Conservation (phyloP, 1,140 invertebrate genomes). For the Cotesia chilonis region DNA sequence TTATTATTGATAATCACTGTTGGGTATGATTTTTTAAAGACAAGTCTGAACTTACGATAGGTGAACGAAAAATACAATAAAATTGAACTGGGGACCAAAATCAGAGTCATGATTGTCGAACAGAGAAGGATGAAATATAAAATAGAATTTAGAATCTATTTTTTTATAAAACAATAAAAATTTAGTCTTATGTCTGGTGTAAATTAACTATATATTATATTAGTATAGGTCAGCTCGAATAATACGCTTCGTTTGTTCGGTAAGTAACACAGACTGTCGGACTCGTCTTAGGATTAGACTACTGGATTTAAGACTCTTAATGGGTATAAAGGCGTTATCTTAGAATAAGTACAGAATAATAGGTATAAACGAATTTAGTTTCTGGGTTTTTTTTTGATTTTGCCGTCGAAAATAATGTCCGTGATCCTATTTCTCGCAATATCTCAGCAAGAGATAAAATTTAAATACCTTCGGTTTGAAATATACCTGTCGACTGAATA, state of each 20-base stretch:
- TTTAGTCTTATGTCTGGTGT: neutral
- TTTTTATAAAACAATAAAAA: too few relatives aligned
- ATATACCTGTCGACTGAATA: neutral
- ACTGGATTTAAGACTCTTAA: constrained; percentile 26
- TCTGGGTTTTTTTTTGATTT: constrained; percentile 41
- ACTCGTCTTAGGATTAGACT: constrained; percentile 43
- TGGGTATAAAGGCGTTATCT: constrained; percentile 48
- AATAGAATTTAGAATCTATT: too few relatives aligned
- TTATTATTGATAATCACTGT: neutral
- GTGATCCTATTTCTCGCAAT: constrained; percentile 48
- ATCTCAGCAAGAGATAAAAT: constrained; percentile 7
- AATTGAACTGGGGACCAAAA: too few relatives aligned
- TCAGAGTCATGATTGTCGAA: too few relatives aligned
- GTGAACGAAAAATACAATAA: too few relatives aligned
- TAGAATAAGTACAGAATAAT: constrained; percentile 47
- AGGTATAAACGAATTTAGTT: constrained; percentile 50
- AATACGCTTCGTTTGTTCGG: neutral
- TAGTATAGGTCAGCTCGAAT: too few relatives aligned
- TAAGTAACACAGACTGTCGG: constrained; percentile 14
- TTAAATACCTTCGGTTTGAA: constrained; percentile 2
- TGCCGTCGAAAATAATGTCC: neutral
- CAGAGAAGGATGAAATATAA: too few relatives aligned
- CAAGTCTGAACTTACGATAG: too few relatives aligned
- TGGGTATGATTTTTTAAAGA: too few relatives aligned
- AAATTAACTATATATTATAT: too few relatives aligned